Base-by-base conservation (phyloP, 2,888 invertebrate species). In the Aleiodes alternator region DNA sequence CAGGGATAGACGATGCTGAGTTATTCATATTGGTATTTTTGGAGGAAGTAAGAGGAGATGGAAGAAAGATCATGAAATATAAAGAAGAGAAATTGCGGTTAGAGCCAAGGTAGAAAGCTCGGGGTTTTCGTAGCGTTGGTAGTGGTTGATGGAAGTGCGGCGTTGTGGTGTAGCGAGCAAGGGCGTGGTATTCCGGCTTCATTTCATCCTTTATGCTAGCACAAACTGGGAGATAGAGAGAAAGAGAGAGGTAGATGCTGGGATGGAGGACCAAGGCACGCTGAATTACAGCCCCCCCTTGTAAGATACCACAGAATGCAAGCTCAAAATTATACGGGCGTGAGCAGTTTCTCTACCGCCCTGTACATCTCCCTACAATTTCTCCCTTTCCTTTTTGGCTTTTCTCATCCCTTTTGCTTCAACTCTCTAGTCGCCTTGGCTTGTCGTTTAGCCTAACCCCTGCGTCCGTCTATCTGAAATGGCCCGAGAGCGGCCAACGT, bases 301-400 rank as follows among this genome's bases (percentile, higher is more conserved):
- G 84, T 85, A 86, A 87, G 87, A 88, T 87, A 87, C 87, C 87
- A 82, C 87, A 88, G 85, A 87, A 88, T 87, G 86, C 85, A 84
- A 85, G 84, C 84, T 87, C 84, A 85, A 88, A 87, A 88, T 88
- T 88, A 88, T 86, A 88, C 85, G 86, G 87, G 86, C 86, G 85
- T 87, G 85, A 87, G 87, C 86, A 86, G 84, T 86, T 85, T 80
- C 82, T 73, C 59, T 43, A 43, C 43, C 43, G 43, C 43, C 43
- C 43, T 64, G 64, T 64, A 64, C 64, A 64, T 23, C 64, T 48
- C 72, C 73, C 80, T 70, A 53, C 38, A 50, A 50, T 69, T 59
- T 57, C 57, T 73, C 68, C 72, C 70, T 73, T 69, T 72, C 69
- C 69, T 48, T 61, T 66, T 38, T 69, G 31, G 64, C 68, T 71